Conservation (phyloP, 2,888 invertebrate species). For the Drosophila kanekoi region DNA sequence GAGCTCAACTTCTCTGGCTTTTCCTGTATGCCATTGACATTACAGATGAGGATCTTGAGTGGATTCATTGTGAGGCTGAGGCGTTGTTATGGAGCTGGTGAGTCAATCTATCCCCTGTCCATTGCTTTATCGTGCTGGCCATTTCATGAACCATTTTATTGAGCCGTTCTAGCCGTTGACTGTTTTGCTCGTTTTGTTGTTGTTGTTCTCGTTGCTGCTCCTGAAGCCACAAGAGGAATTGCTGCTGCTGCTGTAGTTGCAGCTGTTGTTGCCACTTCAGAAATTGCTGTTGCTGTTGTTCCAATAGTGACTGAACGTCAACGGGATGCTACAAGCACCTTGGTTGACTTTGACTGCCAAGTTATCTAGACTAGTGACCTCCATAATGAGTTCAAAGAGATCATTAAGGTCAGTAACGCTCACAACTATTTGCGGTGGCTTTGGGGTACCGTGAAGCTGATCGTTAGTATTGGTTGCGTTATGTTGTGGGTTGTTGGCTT, state of each 20-base stretch:
- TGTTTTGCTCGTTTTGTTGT: constrained; percentile 7
- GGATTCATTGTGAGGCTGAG: no score
- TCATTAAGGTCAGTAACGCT: not conserved
- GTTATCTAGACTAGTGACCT: not conserved
- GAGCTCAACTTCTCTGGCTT: constrained; percentile 5
- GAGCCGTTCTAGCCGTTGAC: not conserved
- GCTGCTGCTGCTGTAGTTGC: not conserved
- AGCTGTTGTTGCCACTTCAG: not conserved
- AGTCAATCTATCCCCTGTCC: not conserved
- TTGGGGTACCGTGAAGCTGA: no score
- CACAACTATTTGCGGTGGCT: not conserved
- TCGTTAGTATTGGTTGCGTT: no score
- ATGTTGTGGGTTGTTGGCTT: no score
- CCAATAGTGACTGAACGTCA: not conserved
- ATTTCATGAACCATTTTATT: no score
- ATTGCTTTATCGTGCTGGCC: no score
- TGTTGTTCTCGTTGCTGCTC: constrained; percentile 12
- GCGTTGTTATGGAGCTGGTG: not conserved
- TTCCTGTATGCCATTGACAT: not conserved
- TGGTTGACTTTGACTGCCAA: constrained; percentile 4
- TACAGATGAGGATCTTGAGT: no score
- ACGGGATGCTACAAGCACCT: no score
- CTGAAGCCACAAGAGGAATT: constrained; percentile 8
- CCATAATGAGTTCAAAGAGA: not conserved
- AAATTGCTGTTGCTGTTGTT: not conserved